Conservation (phyloP, 1,140 invertebrate genomes). For the Druon quercuslanigerum region DNA sequence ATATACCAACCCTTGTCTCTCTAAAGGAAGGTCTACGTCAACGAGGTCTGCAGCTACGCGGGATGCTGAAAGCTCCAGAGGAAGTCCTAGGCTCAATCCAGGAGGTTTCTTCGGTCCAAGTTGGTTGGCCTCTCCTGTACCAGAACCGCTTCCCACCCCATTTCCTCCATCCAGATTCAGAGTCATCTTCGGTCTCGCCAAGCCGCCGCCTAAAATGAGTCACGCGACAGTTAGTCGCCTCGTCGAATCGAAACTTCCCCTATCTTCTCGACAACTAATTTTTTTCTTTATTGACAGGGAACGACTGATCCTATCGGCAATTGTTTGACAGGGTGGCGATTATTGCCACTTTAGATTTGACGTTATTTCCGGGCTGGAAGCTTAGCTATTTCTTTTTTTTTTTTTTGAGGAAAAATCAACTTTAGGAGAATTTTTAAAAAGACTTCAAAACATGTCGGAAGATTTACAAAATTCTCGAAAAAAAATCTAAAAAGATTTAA, state of each 20-base stretch:
- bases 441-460: too few relatives aligned
- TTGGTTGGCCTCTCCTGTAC: slow-evolving; percentile 47
- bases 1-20: slow-evolving; percentile 86
- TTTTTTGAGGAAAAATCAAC: too few relatives aligned
- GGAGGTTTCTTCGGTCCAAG: slow-evolving; percentile 65
- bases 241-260: slow-evolving; percentile 37
- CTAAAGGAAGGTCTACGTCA: slow-evolving; percentile 86
- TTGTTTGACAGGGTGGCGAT: too few relatives aligned
- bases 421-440: too few relatives aligned
- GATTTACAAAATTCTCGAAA: too few relatives aligned
- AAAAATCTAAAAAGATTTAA: too few relatives aligned
- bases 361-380: too few relatives aligned
- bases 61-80: slow-evolving; percentile 70
- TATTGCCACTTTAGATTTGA: too few relatives aligned
- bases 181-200: slow-evolving; percentile 81
- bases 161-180: slow-evolving; percentile 81
- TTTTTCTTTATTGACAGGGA: not conserved
- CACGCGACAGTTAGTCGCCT: slow-evolving; percentile 62
- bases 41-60: slow-evolving; percentile 81
- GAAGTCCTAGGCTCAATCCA: slow-evolving; percentile 78
- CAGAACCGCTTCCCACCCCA: slow-evolving; percentile 62
- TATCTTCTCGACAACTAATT: not conserved
- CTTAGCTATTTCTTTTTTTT: too few relatives aligned
- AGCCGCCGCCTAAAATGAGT: slow-evolving; percentile 68
- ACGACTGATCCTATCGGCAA: too few relatives aligned